Evolutionary conservation across 2,797 vertebrate genomes (phyloP), one percentile per base, ranked within the genome.

Genomic region (Hybognathus amarus): DNA sequence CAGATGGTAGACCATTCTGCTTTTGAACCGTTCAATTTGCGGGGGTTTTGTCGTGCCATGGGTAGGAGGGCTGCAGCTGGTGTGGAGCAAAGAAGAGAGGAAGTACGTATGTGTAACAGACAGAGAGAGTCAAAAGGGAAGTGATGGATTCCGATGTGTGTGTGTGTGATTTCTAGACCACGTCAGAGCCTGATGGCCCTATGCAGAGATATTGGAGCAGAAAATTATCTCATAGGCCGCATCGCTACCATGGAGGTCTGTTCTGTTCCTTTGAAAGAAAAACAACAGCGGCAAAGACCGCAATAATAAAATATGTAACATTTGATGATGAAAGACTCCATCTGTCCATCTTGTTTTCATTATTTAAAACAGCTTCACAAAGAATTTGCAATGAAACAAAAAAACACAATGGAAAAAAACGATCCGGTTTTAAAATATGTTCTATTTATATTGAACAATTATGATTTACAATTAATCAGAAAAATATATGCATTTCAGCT

Each of bases 1-100:
- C 94, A 95, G 95, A 95, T 95, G 94, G 95, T 90, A 90, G 85
- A 90, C 88, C 89, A 88, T 90, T 90, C 89, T 84, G 90, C 89
- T 91, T 90, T 90, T 94, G 91, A 95, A 94, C 92, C 92, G 87
- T 94, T 93, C 93, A 93, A 95, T 94, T 94, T 92, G 88, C 79
- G 88, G 92, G 92, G 91, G 92, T 93, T 94, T 91, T 92, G 91
- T 89, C 88, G 84, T 94, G 92, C 92, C 92, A 93, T 88, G 93
- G 93, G 92, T 94, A 91, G 92, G 90, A 91, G 92, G 89, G 91
- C 90, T 94, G 91, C 95, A 94, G 91, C 93, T 95, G 94, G 92
- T 91, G 83, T 77, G 77, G 75, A 84, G 85, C 81, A 91, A 89
- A 90, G 88, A 91, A 90, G 89, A 91, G 91, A 66, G 47, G 77